Base-by-base conservation (phyloP, 1,140 invertebrate species). In the Zaprionus capensis region DNA sequence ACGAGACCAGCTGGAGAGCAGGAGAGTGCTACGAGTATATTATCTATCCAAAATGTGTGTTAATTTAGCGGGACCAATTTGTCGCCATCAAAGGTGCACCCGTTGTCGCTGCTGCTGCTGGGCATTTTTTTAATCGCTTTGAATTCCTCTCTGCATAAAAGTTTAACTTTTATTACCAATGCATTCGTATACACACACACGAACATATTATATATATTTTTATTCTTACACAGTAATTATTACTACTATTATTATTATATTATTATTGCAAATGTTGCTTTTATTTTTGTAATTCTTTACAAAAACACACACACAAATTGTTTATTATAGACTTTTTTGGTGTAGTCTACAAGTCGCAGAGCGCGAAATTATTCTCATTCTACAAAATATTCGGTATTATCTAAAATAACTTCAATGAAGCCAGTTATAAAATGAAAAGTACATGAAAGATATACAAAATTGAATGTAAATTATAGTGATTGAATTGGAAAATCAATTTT, bases 21-120 rank as follows among this genome's bases (percentile, higher is more conserved):
- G 41, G 36, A 41, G 14, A 68, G 66, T 68, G 69, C 82, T 78
- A 59, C 41, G 44, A 76, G 64, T 59, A 64, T 62, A 56, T 61
- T 61, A 65, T 28, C n/a, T 44, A 62, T 49, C 36, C 17, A 74
- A 34, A 34, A 69, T 53, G 36, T 56, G 64, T 71, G 56, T 38
- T 57, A 65, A 62, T 77, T 84, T 61, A 71, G 84, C 81, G 84
- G 84, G 84, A 87, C 84, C 83, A 87, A 88, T 70, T 77, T 71
- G 81, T 67, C 72, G 46, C 71, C 62, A 79, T 20, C 63, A 22
- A 63, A 49, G 61, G n/a, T 5, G 41, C 41, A 46, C 41, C 51
- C 58, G 61, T 64, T 55, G 46, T 56, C 49, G 74, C 51, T 67
- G 57, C 57, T 62, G 34, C 38, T 36, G 22, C 59, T 78, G 70